Conservation (phyloP, 2,888 invertebrate genomes). For the Tillus elongatus region DNA sequence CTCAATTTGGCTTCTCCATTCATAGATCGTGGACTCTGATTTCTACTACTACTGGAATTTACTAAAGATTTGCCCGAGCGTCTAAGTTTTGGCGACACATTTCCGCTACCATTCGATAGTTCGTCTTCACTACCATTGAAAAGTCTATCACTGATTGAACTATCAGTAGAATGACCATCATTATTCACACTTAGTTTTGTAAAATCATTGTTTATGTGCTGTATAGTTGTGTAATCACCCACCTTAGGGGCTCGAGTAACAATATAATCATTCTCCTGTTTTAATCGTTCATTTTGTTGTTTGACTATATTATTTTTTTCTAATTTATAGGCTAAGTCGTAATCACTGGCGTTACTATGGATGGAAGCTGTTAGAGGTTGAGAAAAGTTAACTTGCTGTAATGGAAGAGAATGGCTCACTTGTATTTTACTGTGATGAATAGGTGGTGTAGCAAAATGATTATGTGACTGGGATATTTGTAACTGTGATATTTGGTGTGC, state of each 20-base stretch:
- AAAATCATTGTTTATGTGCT: conserved; percentile 29
- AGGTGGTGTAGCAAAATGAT: conserved; percentile 36
- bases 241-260: conserved; percentile 36
- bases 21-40: conserved; percentile 52
- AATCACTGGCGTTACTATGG: conserved; percentile 38
- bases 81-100: conserved; percentile 46
- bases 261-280: conserved; percentile 44
- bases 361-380: conserved; percentile 36
- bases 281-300: conserved; percentile 37
- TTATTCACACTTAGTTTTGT: conserved; percentile 38
- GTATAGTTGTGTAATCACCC: conserved; percentile 29
- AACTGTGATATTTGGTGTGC: conserved; percentile 31
- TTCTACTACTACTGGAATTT: conserved; percentile 45
- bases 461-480: conserved; percentile 34
- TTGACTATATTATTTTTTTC: conserved; percentile 34
- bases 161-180: conserved; percentile 47
- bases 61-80: conserved; percentile 44
- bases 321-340: conserved; percentile 32
- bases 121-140: conserved; percentile 48
- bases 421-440: conserved; percentile 40
- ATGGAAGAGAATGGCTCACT: conserved; percentile 41
- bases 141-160: conserved; percentile 43
- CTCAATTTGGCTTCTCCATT: conserved; percentile 51
- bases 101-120: conserved; percentile 48
- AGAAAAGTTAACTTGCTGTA: conserved; percentile 38